phyloP scores from a whole-genome alignment of 2,113 vertebrate genomes.

The Ivindomyrus marchei region DNA sequence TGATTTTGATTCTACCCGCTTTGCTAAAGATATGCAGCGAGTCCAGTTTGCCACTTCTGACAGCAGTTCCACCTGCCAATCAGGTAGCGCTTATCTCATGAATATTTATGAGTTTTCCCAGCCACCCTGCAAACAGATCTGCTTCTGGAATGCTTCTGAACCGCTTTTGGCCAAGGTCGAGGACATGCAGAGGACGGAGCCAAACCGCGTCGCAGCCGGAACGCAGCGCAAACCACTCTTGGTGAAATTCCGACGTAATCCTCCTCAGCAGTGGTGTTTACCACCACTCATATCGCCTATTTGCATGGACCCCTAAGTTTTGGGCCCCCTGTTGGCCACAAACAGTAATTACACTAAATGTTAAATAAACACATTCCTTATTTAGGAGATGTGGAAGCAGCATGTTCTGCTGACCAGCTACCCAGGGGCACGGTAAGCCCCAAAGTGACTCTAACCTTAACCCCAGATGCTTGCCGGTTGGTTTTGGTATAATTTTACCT shows the following conservation, averaged over 20 bases:
- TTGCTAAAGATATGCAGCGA: background rate
- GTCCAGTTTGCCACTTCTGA: background rate
- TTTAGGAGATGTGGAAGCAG: background rate
- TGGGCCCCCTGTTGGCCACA: background rate
- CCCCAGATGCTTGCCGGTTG: background rate
- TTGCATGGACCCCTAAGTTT: background rate
- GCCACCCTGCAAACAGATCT: background rate
- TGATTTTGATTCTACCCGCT: background rate
- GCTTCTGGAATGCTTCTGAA: background rate
- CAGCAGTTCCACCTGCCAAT: background rate
- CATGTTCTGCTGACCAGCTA: background rate
- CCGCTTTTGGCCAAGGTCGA: background rate
- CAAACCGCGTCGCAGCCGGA: background rate
- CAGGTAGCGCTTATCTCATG: background rate
- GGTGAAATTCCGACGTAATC: background rate
- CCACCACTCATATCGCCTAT: background rate
- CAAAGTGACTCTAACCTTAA: background rate
- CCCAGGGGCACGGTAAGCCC: too few relatives aligned
- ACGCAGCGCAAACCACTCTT: background rate
- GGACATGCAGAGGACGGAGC: background rate
- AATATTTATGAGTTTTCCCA: background rate
- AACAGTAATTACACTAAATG: background rate
- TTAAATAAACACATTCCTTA: background rate
- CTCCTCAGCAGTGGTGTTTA: background rate
- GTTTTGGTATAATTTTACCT: background rate